Conservation (phyloP, 2,888 invertebrate genomes). For the Sphaerophoria taeniata region DNA sequence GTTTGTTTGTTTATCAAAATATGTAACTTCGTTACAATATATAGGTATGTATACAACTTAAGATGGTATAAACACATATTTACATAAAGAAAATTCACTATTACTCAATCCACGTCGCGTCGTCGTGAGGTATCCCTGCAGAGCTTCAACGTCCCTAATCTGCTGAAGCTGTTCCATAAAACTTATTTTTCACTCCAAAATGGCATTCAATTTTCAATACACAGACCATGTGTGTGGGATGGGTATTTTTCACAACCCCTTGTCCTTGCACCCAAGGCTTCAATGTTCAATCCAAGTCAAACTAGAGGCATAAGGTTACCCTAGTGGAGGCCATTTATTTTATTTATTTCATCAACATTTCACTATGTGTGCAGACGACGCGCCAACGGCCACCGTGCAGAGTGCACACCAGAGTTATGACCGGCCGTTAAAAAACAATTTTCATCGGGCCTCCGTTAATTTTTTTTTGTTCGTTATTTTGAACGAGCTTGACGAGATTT, state of each 20-base stretch:
- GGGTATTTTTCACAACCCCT: not conserved
- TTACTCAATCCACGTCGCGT: too few species aligned
- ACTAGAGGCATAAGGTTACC: not conserved
- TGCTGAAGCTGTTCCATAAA: too few species aligned
- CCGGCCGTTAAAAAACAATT: conserved; percentile 73
- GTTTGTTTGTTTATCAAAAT: too few species aligned
- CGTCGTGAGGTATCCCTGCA: too few species aligned
- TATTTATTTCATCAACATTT: conserved; percentile 69
- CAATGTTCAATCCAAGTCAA: not conserved
- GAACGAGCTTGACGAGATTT: conserved; percentile 68
- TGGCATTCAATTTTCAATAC: too few species aligned
- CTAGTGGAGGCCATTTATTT: conserved; percentile 51
- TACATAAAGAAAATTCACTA: too few species aligned
- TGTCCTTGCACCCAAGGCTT: not conserved
- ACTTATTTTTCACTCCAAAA: too few species aligned
- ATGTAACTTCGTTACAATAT: too few species aligned
- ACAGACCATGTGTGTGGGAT: too few species aligned
- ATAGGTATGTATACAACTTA: too few species aligned
- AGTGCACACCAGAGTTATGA: conserved; percentile 64
- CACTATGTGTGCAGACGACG: conserved; percentile 56
- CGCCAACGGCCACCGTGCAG: not conserved
- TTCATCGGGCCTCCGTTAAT: conserved; percentile 52
- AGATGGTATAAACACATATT: too few species aligned
- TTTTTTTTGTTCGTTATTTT: conserved; percentile 23
- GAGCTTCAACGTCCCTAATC: too few species aligned